Conservation (phyloP, 2,113 vertebrate genomes). For the Micronycteris hirsuta region DNA sequence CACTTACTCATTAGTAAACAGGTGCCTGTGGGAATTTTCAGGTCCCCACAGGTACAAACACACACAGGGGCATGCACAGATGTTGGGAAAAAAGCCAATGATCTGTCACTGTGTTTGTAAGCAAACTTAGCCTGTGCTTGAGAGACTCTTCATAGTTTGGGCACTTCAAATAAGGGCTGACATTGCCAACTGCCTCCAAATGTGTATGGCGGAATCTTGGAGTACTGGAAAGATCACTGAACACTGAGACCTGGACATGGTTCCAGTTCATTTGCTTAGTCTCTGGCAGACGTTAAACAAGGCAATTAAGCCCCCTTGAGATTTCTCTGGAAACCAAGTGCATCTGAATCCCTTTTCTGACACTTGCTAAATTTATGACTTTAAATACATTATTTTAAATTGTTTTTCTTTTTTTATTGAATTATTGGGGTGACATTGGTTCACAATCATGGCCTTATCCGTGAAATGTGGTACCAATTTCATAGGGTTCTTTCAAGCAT, state of each 20-base stretch:
- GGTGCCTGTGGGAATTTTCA: neutral
- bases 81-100: neutral
- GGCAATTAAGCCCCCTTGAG: neutral
- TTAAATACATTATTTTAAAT: constrained; percentile 29
- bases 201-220: neutral
- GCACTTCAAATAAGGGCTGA: neutral
- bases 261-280: neutral
- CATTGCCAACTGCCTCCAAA: neutral
- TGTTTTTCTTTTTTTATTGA: neutral
- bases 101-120: neutral
- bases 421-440: too few species aligned
- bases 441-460: neutral
- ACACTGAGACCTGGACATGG: neutral
- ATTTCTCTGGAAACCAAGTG: neutral
- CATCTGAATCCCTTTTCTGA: neutral
- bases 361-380: neutral
- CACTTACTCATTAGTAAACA: neutral
- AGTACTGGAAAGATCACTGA: neutral
- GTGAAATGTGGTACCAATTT: neutral
- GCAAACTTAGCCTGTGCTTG: neutral
- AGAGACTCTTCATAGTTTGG: neutral
- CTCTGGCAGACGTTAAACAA: neutral
- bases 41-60: neutral
- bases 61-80: neutral
- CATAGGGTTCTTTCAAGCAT: neutral